These are phyloP conservation scores for Apodemia zela DNA, from an alignment of 2,888 invertebrate genomes.

Conservation along the genomic window DNA sequence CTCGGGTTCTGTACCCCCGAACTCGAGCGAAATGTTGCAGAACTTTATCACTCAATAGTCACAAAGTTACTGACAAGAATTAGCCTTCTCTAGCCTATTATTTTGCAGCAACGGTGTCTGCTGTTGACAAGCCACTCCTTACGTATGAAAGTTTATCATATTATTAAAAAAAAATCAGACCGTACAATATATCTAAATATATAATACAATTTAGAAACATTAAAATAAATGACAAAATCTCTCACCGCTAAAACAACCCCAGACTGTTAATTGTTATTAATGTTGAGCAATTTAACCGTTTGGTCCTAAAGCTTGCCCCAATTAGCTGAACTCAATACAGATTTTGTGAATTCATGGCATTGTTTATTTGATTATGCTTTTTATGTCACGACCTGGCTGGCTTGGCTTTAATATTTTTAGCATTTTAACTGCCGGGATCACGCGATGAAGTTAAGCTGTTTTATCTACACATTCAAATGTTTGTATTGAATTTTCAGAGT, in stretches of 20 bases:
- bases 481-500: neutral
- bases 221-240: constrained; percentile 13
- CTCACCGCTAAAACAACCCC: constrained; percentile 7
- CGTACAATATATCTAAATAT: neutral
- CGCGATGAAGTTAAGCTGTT: neutral
- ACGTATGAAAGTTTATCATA: no score
- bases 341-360: neutral
- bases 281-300: constrained; percentile 14
- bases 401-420: neutral
- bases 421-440: neutral
- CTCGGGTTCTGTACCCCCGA: no score
- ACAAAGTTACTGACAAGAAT: no score
- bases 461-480: neutral
- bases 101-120: no score
- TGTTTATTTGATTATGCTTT: neutral
- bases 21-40: no score
- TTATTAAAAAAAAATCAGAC: no score
- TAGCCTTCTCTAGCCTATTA: no score
- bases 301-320: neutral
- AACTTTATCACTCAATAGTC: no score
- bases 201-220: constrained; percentile 2
- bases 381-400: neutral
- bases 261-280: constrained; percentile 15
- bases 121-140: no score
- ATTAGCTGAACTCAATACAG: constrained; percentile 1